These are phyloP conservation scores for Puffinus mauretanicus DNA, from an alignment of 2,113 vertebrate species.

Conservation along the genomic window DNA sequence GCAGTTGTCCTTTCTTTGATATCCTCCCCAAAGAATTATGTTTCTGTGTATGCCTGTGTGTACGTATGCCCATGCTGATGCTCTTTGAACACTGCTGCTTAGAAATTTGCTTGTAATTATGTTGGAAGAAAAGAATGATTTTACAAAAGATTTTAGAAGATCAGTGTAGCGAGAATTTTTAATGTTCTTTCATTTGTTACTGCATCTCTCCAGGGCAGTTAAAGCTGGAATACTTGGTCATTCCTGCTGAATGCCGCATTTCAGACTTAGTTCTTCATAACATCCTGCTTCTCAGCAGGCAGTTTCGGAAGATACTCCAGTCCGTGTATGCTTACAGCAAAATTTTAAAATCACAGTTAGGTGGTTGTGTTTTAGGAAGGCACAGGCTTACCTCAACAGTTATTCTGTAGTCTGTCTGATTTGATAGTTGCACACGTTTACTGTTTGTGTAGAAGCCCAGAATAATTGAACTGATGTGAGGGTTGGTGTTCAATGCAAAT, in stretches of 20 bases:
- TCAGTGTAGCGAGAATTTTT: constrained; percentile 15
- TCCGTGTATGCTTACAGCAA: background rate
- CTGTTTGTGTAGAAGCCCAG: background rate
- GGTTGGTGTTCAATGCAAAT: background rate
- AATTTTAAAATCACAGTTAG: background rate
- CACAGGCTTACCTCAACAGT: background rate
- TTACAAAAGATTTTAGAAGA: constrained; percentile 13
- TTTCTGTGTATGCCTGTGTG: background rate
- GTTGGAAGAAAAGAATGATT: constrained; percentile 12
- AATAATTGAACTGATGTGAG: background rate
- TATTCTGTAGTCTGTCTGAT: background rate
- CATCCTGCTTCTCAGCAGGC: background rate
- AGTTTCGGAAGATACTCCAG: background rate
- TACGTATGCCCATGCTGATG: background rate
- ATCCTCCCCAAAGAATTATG: background rate
- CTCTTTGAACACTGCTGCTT: background rate
- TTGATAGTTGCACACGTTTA: background rate
- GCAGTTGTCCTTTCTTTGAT: background rate
- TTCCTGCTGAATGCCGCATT: background rate
- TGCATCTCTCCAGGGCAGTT: constrained; percentile 24
- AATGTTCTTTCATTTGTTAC: constrained; percentile 49
- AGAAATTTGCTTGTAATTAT: background rate
- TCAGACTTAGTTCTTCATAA: background rate
- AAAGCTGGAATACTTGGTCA: background rate
- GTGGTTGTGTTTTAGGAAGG: background rate